Percentiles rank a stretch among this genome's conserved stretches.
Evolutionary conservation across 2,888 invertebrate species (phyloP).

Genomic region (Drosophila kuntzei): DNA sequence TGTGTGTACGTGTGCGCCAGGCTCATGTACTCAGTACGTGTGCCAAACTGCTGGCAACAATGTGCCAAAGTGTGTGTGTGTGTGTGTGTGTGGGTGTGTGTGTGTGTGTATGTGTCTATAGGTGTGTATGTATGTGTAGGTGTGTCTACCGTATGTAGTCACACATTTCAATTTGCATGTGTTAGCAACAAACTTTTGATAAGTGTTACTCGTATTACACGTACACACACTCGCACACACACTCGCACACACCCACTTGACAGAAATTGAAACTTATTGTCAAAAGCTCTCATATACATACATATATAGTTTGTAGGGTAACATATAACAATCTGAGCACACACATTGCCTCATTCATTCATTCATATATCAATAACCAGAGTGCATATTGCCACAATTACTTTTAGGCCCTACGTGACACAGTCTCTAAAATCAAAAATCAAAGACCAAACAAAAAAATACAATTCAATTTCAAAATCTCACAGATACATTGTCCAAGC

Average conservation of each 20-base stretch:
- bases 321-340: conserved; percentile 25
- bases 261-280: conserved; percentile 76
- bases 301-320: background rate
- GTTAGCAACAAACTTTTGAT: conserved; percentile 80
- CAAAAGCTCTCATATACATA: conserved; percentile 52
- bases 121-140: conserved; percentile 35
- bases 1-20: conserved; percentile 48
- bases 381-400: conserved; percentile 63
- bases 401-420: conserved; percentile 51
- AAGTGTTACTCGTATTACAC: conserved; percentile 78
- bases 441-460: background rate
- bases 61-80: conserved; percentile 34
- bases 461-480: conserved; percentile 1
- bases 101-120: conserved; percentile 18
- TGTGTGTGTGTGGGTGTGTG: conserved; percentile 22
- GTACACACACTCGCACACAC: conserved; percentile 32
- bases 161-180: conserved; percentile 82
- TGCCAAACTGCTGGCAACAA: conserved; percentile 62
- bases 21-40: conserved; percentile 58
- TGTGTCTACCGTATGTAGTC: conserved; percentile 48
- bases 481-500: background rate
- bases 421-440: conserved; percentile 7
- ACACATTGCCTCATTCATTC: conserved; percentile 12
- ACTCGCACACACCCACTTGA: conserved; percentile 21
- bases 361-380: conserved; percentile 53